Conservation (phyloP, 2,888 invertebrate species). For the Idaea straminata region DNA sequence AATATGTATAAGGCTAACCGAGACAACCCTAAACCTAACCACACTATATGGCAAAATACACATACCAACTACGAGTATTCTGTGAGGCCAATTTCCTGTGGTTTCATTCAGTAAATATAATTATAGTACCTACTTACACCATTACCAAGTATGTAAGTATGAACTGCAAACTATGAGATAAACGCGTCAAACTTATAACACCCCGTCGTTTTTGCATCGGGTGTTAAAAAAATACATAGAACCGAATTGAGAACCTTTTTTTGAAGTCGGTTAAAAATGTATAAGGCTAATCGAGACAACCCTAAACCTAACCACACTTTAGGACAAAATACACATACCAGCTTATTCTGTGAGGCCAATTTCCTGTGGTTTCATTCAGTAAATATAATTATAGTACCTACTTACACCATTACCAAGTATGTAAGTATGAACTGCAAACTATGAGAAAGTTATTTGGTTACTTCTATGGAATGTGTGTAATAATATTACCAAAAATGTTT, state of each 20-base stretch:
- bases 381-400: conserved; percentile 48
- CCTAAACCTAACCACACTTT: neutral
- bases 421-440: conserved; percentile 30
- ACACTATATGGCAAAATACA: neutral
- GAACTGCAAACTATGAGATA: conserved; percentile 40
- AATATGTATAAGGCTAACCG: no score
- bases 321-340: neutral
- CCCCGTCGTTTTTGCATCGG: no score
- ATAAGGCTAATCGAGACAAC: no score
- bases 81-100: conserved; percentile 45
- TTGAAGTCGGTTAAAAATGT: no score
- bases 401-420: conserved; percentile 40
- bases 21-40: neutral
- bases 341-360: conserved; percentile 20
- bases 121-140: conserved; percentile 47
- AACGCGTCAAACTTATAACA: no score
- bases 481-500: conserved; percentile 9
- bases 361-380: conserved; percentile 54
- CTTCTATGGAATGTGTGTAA: conserved; percentile 14
- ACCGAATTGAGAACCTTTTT: no score
- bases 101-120: conserved; percentile 50
- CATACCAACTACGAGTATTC: neutral
- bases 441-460: conserved; percentile 44
- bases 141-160: conserved; percentile 31
- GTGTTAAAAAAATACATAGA: no score